phyloP scores from a whole-genome alignment of 2,888 invertebrate species.

The Calameuta pallipes region DNA sequence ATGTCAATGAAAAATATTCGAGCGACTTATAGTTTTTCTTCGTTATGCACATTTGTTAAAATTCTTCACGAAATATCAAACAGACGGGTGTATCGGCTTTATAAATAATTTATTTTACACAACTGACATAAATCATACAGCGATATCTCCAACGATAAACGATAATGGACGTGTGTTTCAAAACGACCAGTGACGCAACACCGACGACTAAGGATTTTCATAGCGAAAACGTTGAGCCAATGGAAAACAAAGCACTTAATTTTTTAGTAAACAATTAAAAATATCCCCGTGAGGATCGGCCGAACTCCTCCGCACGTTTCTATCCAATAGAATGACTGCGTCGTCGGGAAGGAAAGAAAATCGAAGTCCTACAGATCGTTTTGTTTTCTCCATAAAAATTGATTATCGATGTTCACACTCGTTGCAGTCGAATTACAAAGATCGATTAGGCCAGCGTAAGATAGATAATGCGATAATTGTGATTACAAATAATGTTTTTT shows the following conservation, averaged over 20 bases:
- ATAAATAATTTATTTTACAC: conserved; percentile 58
- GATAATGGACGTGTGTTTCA: conserved; percentile 17
- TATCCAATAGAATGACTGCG: neutral
- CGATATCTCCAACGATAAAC: conserved; percentile 32
- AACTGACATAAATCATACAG: conserved; percentile 47
- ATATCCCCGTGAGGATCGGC: neutral
- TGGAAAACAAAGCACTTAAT: neutral
- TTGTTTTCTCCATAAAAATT: neutral
- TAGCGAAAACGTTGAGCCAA: conserved; percentile 18
- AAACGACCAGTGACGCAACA: neutral
- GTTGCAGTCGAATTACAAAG: neutral
- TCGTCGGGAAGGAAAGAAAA: neutral
- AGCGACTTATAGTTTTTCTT: no score
- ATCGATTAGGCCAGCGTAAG: neutral
- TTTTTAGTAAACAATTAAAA: neutral
- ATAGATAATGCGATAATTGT: conserved; percentile 5
- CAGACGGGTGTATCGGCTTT: conserved; percentile 21
- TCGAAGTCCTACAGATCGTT: neutral
- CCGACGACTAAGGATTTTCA: conserved; percentile 14
- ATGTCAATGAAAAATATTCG: no score
- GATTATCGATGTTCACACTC: neutral
- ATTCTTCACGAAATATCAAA: neutral
- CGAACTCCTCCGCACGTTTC: neutral
- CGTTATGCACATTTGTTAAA: neutral
- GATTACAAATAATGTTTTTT: neutral